A percentile compares a stretch with the other conserved stretches of the same genome.
These are phyloP conservation scores for Cydia pomonella DNA, from an alignment of 1,140 invertebrate genomes.

Conservation along the genomic window DNA sequence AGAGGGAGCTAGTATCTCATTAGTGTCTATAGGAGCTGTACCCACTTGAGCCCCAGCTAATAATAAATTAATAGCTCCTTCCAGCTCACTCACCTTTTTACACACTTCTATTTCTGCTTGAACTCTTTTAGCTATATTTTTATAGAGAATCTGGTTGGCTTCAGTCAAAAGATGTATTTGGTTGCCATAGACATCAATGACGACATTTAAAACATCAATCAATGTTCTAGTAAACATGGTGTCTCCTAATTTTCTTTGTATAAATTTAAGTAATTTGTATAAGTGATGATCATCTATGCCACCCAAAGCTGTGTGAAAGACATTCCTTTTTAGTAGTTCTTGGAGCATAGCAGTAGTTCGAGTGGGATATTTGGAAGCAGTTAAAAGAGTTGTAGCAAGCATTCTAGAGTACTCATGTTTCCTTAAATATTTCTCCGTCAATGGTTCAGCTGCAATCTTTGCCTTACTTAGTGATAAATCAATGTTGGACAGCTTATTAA, in stretches of 20 bases:
- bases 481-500: slow-evolving; percentile 69
- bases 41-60: slow-evolving; percentile 80
- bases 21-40: slow-evolving; percentile 59
- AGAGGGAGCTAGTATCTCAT: slow-evolving; percentile 80
- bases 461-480: slow-evolving; percentile 81
- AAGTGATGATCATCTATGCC: slow-evolving; percentile 86
- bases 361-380: slow-evolving; percentile 85
- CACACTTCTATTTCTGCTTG: slow-evolving; percentile 85
- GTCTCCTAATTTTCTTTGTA: slow-evolving; percentile 88
- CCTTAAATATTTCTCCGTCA: slow-evolving; percentile 87
- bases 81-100: slow-evolving; percentile 82
- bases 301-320: slow-evolving; percentile 86
- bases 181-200: slow-evolving; percentile 88
- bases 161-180: slow-evolving; percentile 81
- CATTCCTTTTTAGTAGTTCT: slow-evolving; percentile 90
- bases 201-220: slow-evolving; percentile 86
- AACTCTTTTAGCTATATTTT: slow-evolving; percentile 82
- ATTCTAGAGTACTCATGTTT: slow-evolving; percentile 92
- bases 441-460: slow-evolving; percentile 74
- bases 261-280: slow-evolving; percentile 86
- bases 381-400: slow-evolving; percentile 86
- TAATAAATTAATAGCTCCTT: slow-evolving; percentile 87
- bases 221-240: slow-evolving; percentile 87
- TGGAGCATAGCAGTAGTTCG: slow-evolving; percentile 90
- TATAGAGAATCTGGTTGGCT: slow-evolving; percentile 82